A percentile compares a stretch with the other conserved stretches of the same genome.
Evolutionary conservation across 2,888 invertebrate species (phyloP).

Genomic region (Cantharis flavilabris): DNA sequence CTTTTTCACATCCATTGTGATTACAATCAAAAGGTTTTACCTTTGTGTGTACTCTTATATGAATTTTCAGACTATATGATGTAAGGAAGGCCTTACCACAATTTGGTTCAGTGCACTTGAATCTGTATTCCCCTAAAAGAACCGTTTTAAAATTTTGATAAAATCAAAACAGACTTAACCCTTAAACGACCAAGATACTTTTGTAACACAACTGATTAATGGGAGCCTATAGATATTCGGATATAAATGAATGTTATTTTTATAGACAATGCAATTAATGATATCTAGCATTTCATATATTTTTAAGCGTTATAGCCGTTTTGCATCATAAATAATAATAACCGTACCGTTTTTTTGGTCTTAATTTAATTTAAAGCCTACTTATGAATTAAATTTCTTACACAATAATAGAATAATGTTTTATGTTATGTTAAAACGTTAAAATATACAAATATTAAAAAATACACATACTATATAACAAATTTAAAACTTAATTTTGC

Average conservation of each 20-base stretch:
- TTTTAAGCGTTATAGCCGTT: no score
- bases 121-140: slow-evolving; percentile 87
- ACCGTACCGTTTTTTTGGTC: no score
- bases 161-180: neutral
- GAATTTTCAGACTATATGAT: slow-evolving; percentile 93
- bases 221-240: neutral
- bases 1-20: slow-evolving; percentile 82
- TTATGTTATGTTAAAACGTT: no score
- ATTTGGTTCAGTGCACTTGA: slow-evolving; percentile 83
- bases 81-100: slow-evolving; percentile 94
- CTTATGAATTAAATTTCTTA: no score
- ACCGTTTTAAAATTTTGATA: neutral
- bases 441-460: no score
- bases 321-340: no score
- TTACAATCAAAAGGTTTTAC: slow-evolving; percentile 89
- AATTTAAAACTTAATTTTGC: no score
- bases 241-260: neutral
- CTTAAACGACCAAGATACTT: neutral
- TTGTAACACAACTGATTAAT: neutral
- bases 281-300: no score
- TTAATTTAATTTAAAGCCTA: no score
- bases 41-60: slow-evolving; percentile 91
- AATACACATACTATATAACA: no score
- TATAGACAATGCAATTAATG: neutral
- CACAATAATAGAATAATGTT: no score